Evolutionary conservation across 2,113 vertebrate species (phyloP), one percentile per base, ranked within the genome.

Genomic region (Nothocercus nigrocapillus): DNA sequence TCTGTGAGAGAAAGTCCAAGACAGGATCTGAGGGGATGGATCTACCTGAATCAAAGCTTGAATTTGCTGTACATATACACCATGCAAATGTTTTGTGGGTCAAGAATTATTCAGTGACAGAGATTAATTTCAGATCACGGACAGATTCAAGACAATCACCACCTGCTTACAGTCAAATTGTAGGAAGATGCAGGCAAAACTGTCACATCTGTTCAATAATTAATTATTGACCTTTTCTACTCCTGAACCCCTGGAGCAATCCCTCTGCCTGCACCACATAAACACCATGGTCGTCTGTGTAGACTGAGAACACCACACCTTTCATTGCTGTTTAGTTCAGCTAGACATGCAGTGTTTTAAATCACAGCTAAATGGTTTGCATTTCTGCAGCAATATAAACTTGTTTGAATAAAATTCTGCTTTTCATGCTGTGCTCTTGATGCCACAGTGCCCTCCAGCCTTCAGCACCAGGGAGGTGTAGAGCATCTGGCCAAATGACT

Each of bases 171-270:
- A 49, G 85, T 30, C 56, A 76, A 14, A 56, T 83, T 21, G 11
- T 21, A 75, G 85, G 90, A 90, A 94, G 93, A 94, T 95, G 86
- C 66, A 73, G 82, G 83, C 77, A 84, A 89, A 94, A 78, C 80
- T 82, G 73, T 88, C 90, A 72, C 85, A 96, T 94, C 88, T 92
- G 86, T 45, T 95, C 89, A 64, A 90, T 74, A 95, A 96, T 96
- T 91, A 91, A 94, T 93, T 40, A 84, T 83, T 92, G 95, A 94
- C 86, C 95, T 96, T 94, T 93, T 49, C 95, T 44, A 17, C 0
- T 4, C 51, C 86, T 54, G 80, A 45, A 88, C 79, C 42, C 58
- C 66, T 2, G 2, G 51, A 94, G 70, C 91, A 95, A 93, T 90
- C 93, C 86, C 89, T 95, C 85, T 94, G 93, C 94, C 91, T 85